Evolutionary conservation across 1,140 invertebrate species (phyloP).

Genomic region (Atopsyche davidsoni): DNA sequence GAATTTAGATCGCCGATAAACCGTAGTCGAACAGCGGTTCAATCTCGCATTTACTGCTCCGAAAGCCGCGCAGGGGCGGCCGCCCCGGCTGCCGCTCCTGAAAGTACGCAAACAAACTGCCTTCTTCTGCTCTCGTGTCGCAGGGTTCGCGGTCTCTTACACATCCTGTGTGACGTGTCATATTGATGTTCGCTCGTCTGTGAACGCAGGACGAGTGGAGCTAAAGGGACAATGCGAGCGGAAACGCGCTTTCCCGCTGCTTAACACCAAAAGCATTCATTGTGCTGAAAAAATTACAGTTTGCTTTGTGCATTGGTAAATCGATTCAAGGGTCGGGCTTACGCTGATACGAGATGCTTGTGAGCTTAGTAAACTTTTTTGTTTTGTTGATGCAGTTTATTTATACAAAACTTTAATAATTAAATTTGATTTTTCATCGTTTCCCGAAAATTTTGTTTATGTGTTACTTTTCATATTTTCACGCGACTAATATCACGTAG

Average conservation of each 20-base stretch:
- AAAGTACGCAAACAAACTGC: no score
- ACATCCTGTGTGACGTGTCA: constrained; percentile 26
- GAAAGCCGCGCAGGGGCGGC: no score
- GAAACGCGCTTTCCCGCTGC: not conserved
- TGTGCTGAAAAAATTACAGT: not conserved
- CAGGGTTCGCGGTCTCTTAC: constrained; percentile 22
- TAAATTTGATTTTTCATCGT: no score
- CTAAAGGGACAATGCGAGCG: constrained; percentile 19
- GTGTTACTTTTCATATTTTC: no score
- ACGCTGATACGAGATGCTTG: no score
- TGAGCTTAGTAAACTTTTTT: not conserved
- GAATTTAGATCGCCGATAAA: not conserved
- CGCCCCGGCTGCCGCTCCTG: no score
- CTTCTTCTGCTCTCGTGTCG: constrained; percentile 12
- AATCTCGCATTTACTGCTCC: not conserved
- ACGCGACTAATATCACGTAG: no score
- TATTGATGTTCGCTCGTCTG: constrained; percentile 25
- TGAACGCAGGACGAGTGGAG: constrained; percentile 18
- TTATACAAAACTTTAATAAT: no score
- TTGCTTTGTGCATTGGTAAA: no score
- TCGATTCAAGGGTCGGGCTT: no score
- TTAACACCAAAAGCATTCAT: not conserved
- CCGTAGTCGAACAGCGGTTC: not conserved
- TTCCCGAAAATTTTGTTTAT: no score
- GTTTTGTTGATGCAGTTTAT: no score